Conservation (phyloP, 2,797 vertebrate genomes). For the Etheostoma nigrum region DNA sequence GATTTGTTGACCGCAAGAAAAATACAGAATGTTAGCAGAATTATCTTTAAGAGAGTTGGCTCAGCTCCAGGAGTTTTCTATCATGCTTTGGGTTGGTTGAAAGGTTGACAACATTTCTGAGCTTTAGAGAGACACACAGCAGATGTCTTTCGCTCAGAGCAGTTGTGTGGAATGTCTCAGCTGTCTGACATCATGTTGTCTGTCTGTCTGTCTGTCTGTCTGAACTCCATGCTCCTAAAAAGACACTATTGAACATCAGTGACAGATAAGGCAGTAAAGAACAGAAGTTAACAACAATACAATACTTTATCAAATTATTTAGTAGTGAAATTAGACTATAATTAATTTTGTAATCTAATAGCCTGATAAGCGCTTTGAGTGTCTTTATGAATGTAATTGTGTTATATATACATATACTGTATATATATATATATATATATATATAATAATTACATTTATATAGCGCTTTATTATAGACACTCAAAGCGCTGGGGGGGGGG, state of each 20-base stretch:
- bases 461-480: too few relatives aligned
- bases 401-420: too few relatives aligned
- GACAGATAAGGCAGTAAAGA: neutral
- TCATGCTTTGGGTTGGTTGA: slow-evolving; percentile 17
- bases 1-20: neutral
- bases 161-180: slow-evolving; percentile 62
- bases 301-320: neutral
- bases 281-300: neutral
- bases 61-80: slow-evolving; percentile 14
- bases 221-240: neutral
- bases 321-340: too few relatives aligned
- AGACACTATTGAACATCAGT: neutral
- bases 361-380: neutral
- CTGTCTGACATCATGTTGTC: slow-evolving; percentile 34
- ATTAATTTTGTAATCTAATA: neutral
- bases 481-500: too few relatives aligned
- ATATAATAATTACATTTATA: too few relatives aligned
- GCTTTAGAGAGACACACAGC: neutral
- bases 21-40: neutral
- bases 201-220: neutral
- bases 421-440: too few relatives aligned
- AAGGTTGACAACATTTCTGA: neutral
- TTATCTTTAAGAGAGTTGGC: neutral
- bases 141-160: slow-evolving; percentile 34
- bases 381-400: too few relatives aligned